Percentiles rank a stretch among this genome's conserved stretches.
Conservation (phyloP, 2,113 vertebrate species). For the Zosterops pallidus region DNA sequence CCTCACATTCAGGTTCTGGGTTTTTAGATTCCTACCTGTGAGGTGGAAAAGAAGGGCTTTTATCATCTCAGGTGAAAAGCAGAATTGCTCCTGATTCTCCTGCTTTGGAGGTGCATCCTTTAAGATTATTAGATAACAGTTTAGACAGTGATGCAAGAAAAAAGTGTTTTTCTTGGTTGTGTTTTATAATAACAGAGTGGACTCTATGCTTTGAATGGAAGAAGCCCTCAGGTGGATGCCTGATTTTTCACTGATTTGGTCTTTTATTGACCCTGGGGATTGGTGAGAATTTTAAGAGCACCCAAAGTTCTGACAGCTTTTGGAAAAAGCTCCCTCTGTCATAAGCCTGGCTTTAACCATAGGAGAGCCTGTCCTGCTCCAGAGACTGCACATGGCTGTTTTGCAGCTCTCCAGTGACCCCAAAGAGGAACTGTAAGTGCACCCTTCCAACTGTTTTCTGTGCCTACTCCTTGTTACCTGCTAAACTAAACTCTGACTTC, state of each 20-base stretch:
- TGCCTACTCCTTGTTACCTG: not conserved
- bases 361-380: not conserved
- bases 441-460: not conserved
- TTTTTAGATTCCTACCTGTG: not conserved
- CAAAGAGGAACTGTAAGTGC: not conserved
- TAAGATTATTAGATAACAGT: not conserved
- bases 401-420: not conserved
- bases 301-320: not conserved
- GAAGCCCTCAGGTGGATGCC: not conserved
- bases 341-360: not conserved
- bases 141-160: not conserved
- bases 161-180: not conserved
- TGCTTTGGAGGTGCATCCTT: not conserved
- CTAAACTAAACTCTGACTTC: not conserved
- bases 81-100: not conserved
- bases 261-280: not conserved
- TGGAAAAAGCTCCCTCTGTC: not conserved
- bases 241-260: not conserved
- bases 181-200: not conserved
- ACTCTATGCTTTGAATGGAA: not conserved
- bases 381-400: fast-evolving
- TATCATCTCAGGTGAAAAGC: not conserved
- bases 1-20: not conserved
- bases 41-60: not conserved
- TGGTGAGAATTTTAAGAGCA: not conserved